These are phyloP conservation scores for Siniperca scherzeri DNA, from an alignment of 2,797 vertebrate genomes.

Conservation along the genomic window DNA sequence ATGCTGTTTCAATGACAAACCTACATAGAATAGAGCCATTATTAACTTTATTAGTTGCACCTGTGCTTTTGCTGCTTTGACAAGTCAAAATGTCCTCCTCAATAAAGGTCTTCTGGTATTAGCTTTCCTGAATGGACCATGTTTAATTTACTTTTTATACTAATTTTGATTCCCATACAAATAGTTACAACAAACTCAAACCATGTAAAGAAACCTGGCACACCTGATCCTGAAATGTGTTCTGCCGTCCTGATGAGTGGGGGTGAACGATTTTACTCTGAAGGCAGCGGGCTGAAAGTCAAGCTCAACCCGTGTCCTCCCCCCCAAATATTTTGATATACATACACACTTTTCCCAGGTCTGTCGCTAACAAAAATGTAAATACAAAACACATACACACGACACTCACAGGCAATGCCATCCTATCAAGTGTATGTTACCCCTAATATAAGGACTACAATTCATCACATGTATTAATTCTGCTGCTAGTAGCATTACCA, in stretches of 20 bases:
- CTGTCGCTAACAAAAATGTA: constrained; percentile 61
- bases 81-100: constrained; percentile 22
- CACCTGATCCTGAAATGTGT: constrained; percentile 39
- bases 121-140: not conserved
- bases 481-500: constrained; percentile 82
- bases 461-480: constrained; percentile 81
- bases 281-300: constrained; percentile 60
- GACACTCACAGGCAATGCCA: constrained; percentile 82
- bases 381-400: constrained; percentile 68
- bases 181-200: constrained; percentile 7
- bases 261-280: constrained; percentile 49
- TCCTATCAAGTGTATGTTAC: constrained; percentile 81
- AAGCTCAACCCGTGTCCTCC: constrained; percentile 19
- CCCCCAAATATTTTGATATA: constrained; percentile 33
- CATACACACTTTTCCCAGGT: constrained; percentile 61
- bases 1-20: constrained; percentile 4
- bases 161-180: constrained; percentile 5
- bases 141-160: not conserved
- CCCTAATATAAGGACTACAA: constrained; percentile 87
- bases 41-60: not conserved
- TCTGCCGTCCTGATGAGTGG: constrained; percentile 12
- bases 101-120: not conserved
- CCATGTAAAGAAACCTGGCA: constrained; percentile 33
- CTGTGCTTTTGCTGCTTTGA: constrained; percentile 12
- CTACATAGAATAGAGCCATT: not conserved